phyloP scores from a whole-genome alignment of 2,113 vertebrate species.

The Antechinus stuartii region DNA sequence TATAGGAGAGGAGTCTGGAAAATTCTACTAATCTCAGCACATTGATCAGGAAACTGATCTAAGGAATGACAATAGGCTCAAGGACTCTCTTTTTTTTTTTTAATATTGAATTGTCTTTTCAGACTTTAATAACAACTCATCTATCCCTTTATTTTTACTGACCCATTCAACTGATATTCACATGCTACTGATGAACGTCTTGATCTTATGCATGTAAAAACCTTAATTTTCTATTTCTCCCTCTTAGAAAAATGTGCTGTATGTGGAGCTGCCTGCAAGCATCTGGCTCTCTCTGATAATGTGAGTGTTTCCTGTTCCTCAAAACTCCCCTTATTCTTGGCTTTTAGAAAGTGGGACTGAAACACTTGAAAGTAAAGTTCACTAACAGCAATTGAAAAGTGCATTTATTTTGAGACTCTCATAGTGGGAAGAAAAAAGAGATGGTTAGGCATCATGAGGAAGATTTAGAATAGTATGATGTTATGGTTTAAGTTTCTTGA shows the following conservation, averaged over 20 bases:
- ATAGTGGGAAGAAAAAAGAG: neutral
- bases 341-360: constrained; percentile 23
- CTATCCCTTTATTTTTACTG: constrained; percentile 16
- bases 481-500: neutral
- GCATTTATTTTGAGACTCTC: constrained; percentile 25
- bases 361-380: constrained; percentile 10
- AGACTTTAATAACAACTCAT: constrained; percentile 49
- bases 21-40: constrained; percentile 17
- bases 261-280: constrained; percentile 88
- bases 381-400: constrained; percentile 7
- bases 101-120: constrained; percentile 40
- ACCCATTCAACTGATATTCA: constrained; percentile 15
- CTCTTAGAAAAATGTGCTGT: constrained; percentile 87
- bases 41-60: constrained; percentile 54
- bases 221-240: constrained; percentile 32
- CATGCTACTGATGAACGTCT: constrained; percentile 28
- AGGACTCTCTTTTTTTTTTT: constrained; percentile 24
- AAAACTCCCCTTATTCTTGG: constrained; percentile 42
- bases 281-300: constrained; percentile 88
- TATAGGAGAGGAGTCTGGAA: neutral
- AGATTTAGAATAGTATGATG: neutral
- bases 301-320: constrained; percentile 78
- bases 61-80: constrained; percentile 34
- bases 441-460: neutral
- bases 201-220: constrained; percentile 36